These are phyloP conservation scores for Acomys russatus DNA, from an alignment of 2,797 vertebrate species.

Conservation along the genomic window DNA sequence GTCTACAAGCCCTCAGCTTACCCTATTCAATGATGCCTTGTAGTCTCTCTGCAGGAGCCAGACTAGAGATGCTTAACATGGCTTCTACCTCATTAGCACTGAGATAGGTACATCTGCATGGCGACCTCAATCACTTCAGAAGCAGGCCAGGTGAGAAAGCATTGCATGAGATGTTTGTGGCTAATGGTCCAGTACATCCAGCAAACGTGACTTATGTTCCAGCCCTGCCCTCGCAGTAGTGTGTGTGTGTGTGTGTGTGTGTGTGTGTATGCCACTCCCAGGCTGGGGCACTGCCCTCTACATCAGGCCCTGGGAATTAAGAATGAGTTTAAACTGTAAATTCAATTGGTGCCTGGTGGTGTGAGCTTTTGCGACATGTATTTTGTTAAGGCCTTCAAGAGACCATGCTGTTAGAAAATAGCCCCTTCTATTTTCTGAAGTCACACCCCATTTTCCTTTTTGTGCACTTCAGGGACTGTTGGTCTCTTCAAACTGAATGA, in stretches of 20 bases:
- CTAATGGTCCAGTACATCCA: neutral
- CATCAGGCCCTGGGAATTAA: slow-evolving; percentile 6
- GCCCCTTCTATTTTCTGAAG: neutral
- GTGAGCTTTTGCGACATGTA: neutral
- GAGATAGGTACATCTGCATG: neutral
- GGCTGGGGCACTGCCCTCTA: neutral
- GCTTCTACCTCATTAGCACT: slow-evolving; percentile 29
- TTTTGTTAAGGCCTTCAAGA: slow-evolving; percentile 2
- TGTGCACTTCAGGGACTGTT: neutral
- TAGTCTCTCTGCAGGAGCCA: neutral
- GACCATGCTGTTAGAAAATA: neutral
- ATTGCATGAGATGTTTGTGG: slow-evolving; percentile 13
- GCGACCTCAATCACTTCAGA: slow-evolving; percentile 9
- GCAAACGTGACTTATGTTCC: slow-evolving; percentile 30
- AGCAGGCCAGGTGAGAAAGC: neutral
- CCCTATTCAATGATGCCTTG: neutral
- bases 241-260: too few species aligned
- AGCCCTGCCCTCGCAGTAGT: neutral
- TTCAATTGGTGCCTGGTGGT: neutral
- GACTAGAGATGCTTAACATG: slow-evolving; percentile 24
- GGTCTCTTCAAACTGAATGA: neutral
- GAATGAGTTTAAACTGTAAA: neutral
- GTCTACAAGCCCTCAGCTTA: neutral
- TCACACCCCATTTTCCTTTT: neutral
- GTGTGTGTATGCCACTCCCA: neutral